Conservation (phyloP, 2,888 invertebrate species). For the Clepsis dumicolana region DNA sequence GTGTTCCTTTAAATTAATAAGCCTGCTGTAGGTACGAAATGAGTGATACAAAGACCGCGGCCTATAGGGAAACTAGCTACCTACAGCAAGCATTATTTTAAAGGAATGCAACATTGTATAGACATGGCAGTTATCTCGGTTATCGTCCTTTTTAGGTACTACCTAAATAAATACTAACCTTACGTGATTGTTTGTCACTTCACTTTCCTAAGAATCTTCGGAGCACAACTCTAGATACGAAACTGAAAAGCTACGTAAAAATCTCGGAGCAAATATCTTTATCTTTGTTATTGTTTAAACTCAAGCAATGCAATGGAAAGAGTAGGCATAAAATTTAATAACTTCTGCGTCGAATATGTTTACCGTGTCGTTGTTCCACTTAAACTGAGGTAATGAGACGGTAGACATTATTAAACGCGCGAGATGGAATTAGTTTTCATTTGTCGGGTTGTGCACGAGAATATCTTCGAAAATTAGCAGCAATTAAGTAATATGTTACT, state of each 20-base stretch:
- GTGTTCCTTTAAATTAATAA: no score
- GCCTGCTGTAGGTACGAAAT: no score
- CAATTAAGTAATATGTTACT: neutral
- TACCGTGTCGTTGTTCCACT: constrained; percentile 22
- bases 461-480: neutral
- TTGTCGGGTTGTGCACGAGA: neutral
- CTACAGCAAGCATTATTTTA: no score
- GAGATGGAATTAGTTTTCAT: neutral
- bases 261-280: neutral
- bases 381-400: constrained; percentile 18
- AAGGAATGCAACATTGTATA: no score
- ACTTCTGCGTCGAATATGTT: constrained; percentile 12
- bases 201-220: neutral
- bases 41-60: no score
- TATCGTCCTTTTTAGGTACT: no score
- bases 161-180: neutral
- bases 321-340: constrained; percentile 9
- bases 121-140: no score
- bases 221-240: constrained; percentile 9
- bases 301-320: constrained; percentile 2
- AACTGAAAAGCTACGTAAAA: constrained; percentile 6
- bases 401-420: neutral
- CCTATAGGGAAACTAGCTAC: no score
- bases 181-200: neutral
- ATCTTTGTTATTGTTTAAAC: constrained; percentile 25